phyloP scores from a whole-genome alignment of 2,888 invertebrate genomes.

The Drosophila recens region DNA sequence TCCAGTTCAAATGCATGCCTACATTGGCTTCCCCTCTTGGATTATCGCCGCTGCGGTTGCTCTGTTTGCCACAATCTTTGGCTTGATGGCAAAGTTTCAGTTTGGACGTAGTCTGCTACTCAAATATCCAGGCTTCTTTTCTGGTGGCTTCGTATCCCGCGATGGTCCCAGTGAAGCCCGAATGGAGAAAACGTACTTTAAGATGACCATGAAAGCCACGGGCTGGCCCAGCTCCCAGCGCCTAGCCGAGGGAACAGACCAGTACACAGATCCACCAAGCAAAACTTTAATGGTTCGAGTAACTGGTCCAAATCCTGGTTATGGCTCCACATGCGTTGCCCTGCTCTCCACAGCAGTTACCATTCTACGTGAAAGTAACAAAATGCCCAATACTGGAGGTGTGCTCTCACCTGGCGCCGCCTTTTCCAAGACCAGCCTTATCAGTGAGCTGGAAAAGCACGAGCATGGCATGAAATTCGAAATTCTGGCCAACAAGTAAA shows the following conservation, averaged over 20 bases:
- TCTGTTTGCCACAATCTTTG: conserved; percentile 88
- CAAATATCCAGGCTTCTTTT: conserved; percentile 90
- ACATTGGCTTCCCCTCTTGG: conserved; percentile 88
- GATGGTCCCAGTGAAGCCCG: conserved; percentile 88
- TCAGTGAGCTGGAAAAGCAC: conserved; percentile 89
- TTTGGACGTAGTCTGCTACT: conserved; percentile 89
- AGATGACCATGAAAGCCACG: conserved; percentile 89
- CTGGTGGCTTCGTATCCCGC: conserved; percentile 89
- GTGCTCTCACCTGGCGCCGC: conserved; percentile 94
- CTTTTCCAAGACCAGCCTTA: conserved; percentile 92
- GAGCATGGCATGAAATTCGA: conserved; percentile 90
- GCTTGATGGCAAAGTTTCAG: conserved; percentile 87
- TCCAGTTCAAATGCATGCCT: conserved; percentile 92
- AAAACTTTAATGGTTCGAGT: conserved; percentile 89
- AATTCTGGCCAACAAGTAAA: conserved; percentile 85
- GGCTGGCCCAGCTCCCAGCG: conserved; percentile 91
- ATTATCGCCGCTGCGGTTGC: conserved; percentile 86
- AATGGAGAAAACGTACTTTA: conserved; percentile 88
- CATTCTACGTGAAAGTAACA: conserved; percentile 90
- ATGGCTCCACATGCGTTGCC: conserved; percentile 92
- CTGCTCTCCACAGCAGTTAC: conserved; percentile 91
- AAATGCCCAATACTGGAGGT: conserved; percentile 94
- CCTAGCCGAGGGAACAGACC: conserved; percentile 86
- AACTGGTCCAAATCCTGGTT: conserved; percentile 87
- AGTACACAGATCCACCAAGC: conserved; percentile 86